These are phyloP conservation scores for Rhagologus leucostigma DNA, from an alignment of 2,113 vertebrate species.

Conservation along the genomic window DNA sequence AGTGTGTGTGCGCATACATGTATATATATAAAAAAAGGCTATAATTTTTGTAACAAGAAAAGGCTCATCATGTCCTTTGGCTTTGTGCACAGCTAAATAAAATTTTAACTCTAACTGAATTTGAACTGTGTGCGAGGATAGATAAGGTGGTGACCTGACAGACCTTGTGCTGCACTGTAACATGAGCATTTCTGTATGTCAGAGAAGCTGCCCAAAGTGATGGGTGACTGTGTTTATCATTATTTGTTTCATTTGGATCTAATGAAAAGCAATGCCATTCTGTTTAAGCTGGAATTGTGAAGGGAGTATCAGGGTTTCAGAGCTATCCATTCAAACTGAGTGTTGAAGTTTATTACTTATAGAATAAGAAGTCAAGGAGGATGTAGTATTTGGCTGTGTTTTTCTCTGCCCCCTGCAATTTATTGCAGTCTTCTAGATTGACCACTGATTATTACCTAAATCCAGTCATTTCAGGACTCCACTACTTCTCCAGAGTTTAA, in stretches of 20 bases:
- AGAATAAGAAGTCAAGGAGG: not conserved
- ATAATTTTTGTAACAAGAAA: not conserved
- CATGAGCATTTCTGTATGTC: not conserved
- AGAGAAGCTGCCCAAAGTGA: not conserved
- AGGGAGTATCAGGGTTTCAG: not conserved
- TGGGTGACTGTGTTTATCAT: not conserved
- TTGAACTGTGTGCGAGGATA: not conserved
- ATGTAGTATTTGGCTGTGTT: not conserved
- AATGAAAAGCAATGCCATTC: not conserved
- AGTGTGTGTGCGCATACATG: accelerated
- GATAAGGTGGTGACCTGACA: not conserved
- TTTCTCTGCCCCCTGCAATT: not conserved
- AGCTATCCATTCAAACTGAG: not conserved
- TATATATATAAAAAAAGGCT: not conserved
- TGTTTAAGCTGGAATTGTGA: not conserved
- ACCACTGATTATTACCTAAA: not conserved
- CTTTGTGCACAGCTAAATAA: not conserved
- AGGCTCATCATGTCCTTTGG: not conserved
- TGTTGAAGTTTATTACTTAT: not conserved
- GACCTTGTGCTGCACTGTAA: not conserved
- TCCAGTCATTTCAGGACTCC: not conserved
- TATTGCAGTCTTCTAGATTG: not conserved
- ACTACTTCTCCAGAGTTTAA: not conserved
- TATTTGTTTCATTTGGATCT: not conserved
- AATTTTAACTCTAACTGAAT: not conserved